Conservation (phyloP, 2,888 invertebrate species). For the Sussaba pulchella region DNA sequence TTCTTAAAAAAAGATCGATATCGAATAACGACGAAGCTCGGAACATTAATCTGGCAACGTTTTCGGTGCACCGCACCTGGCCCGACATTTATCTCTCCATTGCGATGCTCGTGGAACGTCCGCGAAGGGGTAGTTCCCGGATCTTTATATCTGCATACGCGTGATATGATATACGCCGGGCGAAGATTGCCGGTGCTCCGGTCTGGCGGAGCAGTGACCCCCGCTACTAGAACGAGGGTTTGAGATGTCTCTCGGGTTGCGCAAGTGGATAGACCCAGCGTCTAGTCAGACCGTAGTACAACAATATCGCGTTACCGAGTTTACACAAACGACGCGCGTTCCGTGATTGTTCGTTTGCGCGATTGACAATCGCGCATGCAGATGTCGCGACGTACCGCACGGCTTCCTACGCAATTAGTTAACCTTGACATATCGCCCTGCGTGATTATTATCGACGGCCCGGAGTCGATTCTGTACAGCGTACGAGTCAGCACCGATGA, state of each 20-base stretch:
- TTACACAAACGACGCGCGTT: neutral
- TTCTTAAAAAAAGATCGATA: too few species aligned
- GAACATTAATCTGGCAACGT: too few species aligned
- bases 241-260: slow-evolving; percentile 35
- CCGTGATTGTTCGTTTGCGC: neutral
- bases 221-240: slow-evolving; percentile 56
- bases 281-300: slow-evolving; percentile 39
- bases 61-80: too few species aligned
- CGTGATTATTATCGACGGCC: slow-evolving; percentile 31
- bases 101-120: neutral
- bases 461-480: slow-evolving; percentile 9
- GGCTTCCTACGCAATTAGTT: neutral
- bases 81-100: too few species aligned
- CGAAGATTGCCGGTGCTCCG: slow-evolving; percentile 11
- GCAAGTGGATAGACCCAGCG: slow-evolving; percentile 59
- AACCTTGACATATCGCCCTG: slow-evolving; percentile 49
- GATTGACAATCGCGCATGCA: slow-evolving; percentile 30
- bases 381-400: slow-evolving; percentile 17
- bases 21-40: too few species aligned
- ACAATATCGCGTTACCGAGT: slow-evolving; percentile 23
- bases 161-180: neutral
- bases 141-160: neutral
- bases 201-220: slow-evolving; percentile 64
- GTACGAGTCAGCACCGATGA: neutral
- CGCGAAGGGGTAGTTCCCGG: neutral